Conservation (phyloP, 2,113 vertebrate genomes). For the Boleophthalmus pectinirostris region DNA sequence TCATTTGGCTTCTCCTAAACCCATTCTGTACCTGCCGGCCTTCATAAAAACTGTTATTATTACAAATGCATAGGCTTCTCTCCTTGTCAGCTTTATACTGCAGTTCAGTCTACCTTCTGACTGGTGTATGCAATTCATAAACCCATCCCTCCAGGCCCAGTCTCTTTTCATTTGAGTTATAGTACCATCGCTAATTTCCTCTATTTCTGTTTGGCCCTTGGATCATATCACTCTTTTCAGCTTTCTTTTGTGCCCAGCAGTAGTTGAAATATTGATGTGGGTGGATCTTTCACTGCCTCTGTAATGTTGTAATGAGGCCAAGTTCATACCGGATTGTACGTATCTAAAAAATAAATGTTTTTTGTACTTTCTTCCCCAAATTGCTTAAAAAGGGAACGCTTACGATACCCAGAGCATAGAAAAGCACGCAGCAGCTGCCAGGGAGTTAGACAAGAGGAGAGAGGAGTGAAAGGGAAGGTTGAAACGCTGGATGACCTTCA, state of each 20-base stretch:
- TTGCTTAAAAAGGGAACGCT: conserved; percentile 24
- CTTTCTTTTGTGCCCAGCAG: conserved; percentile 30
- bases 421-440: conserved; percentile 14
- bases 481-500: conserved; percentile 44
- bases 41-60: conserved; percentile 16
- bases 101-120: background rate
- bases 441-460: conserved; percentile 3
- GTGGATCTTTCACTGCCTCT: conserved; percentile 10
- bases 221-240: conserved; percentile 27
- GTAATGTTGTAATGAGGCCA: conserved; percentile 38
- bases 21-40: conserved; percentile 21
- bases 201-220: conserved; percentile 2
- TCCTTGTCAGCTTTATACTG: background rate
- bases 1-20: conserved; percentile 28
- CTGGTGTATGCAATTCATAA: background rate
- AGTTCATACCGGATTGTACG: conserved; percentile 27
- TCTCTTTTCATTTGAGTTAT: background rate
- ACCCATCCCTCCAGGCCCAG: background rate
- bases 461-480: background rate
- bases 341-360: conserved; percentile 20
- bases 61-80: conserved; percentile 9
- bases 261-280: conserved; percentile 55
- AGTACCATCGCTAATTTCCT: background rate
- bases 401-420: background rate
- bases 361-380: background rate